Percentiles rank a stretch among this genome's conserved stretches.
Evolutionary conservation across 1,140 invertebrate genomes (phyloP).

Genomic region (Luehdorfia chinensis): DNA sequence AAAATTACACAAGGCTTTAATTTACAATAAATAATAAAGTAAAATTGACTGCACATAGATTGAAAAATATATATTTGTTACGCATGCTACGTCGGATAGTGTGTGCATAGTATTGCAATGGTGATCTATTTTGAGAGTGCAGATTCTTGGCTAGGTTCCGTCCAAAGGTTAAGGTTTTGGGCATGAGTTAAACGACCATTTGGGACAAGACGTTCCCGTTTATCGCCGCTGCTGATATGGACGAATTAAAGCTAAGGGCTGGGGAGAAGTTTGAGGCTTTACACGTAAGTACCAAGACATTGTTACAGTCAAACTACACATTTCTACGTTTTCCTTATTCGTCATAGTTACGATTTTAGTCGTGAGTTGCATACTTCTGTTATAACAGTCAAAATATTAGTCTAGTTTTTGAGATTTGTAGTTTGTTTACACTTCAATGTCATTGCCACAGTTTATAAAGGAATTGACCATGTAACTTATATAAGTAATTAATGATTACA

Average conservation of each 20-base stretch:
- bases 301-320: no score
- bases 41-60: no score
- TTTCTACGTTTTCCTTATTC: not conserved
- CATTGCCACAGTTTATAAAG: conserved; percentile 26
- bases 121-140: conserved; percentile 58
- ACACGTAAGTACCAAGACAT: conserved; percentile 45
- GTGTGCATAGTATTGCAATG: conserved; percentile 39
- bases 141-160: conserved; percentile 60
- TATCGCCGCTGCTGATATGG: conserved; percentile 48
- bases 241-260: conserved; percentile 60
- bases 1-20: no score
- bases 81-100: conserved; percentile 11
- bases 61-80: conserved; percentile 11
- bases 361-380: not conserved
- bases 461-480: conserved; percentile 49
- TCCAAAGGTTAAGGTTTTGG: conserved; percentile 71
- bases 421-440: conserved; percentile 27
- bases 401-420: conserved; percentile 16
- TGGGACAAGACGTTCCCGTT: conserved; percentile 35
- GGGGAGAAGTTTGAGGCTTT: conserved; percentile 61
- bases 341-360: not conserved
- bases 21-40: no score
- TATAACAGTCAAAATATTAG: not conserved
- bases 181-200: conserved; percentile 47
- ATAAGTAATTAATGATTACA: conserved; percentile 35